Base-by-base conservation (phyloP, 2,797 vertebrate species). In the Sebastes minor region DNA sequence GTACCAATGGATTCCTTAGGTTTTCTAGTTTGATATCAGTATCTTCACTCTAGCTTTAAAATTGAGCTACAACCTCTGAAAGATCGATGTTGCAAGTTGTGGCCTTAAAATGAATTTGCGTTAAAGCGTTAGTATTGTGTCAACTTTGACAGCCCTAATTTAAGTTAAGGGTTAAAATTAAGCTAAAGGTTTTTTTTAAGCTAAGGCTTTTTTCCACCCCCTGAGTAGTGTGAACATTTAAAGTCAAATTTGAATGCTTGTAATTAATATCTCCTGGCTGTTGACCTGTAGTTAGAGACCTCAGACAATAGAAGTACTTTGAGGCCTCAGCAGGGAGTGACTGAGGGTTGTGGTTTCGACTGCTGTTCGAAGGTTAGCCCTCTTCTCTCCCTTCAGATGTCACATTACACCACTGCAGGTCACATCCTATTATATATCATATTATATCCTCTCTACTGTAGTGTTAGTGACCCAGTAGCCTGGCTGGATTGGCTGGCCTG, bases 391-490 rank as follows among this genome's bases (percentile, higher is more conserved):
- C 35, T 28, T 53, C 14, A 66, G 62, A 76, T 30, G 46, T 73
- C 70, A 61, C 33, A 56, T 76, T 64, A 68, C 12, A 63, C 11
- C 28, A 62, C 65, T 18, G 57, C 69, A 72, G 74, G 30, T 85
- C 75, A 77, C 67, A 49, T 78, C 63, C 57, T 57, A 20, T 68
- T 30, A 59, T 59, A 28, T 46, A 35, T 63, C 28, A 53, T 46
- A 5, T 20, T 55, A 10, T 20, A 49, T 63, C 33, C 22, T 42
- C 55, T 84, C 60, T 27, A 5, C 49, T 60, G 33, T 35, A 20
- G 53, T 30, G 70, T 23, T 9, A 66, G 56, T 86, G 83, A 85
- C 76, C 90, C 23, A 78, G 27, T 74, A 56, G 46, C 55, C 42
- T n/a, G 22, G 11, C 33, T 62, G 52, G 71, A 77, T 59, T 28